These are phyloP conservation scores for Heteromurus nitidus DNA, from an alignment of 2,888 invertebrate genomes.

Conservation along the genomic window DNA sequence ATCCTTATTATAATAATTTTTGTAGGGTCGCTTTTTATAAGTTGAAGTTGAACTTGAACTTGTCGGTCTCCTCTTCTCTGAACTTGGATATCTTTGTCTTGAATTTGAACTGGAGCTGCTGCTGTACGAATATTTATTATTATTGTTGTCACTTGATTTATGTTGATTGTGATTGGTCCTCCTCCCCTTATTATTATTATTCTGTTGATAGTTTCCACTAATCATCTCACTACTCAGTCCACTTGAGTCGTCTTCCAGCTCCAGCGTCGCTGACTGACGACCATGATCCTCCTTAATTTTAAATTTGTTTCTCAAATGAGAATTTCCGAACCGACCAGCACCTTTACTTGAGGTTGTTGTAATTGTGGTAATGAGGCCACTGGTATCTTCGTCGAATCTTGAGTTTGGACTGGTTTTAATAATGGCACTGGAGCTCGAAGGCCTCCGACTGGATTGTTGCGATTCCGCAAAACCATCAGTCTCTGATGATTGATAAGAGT, in stretches of 20 bases:
- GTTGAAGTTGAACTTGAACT: slow-evolving; percentile 8
- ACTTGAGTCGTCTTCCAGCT: too few species aligned
- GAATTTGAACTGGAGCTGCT: slow-evolving; percentile 17
- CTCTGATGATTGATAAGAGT: slow-evolving; percentile 65
- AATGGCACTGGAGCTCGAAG: slow-evolving; percentile 33
- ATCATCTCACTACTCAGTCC: too few species aligned
- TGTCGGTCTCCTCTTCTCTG: slow-evolving; percentile 31
- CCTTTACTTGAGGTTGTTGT: slow-evolving; percentile 55
- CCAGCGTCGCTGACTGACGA: slow-evolving; percentile 26
- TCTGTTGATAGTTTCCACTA: too few species aligned
- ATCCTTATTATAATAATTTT: too few species aligned
- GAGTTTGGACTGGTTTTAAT: slow-evolving; percentile 25
- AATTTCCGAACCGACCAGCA: slow-evolving; percentile 71
- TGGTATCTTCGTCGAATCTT: not conserved
- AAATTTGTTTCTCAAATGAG: too few species aligned
- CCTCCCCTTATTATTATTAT: slow-evolving; percentile 27
- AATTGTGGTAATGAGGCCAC: too few species aligned
- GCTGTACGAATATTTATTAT: slow-evolving; percentile 42
- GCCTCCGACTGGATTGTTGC: slow-evolving; percentile 16
- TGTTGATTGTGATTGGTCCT: slow-evolving; percentile 33
- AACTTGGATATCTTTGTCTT: slow-evolving; percentile 48
- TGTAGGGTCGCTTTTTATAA: not conserved
- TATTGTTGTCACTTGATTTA: slow-evolving; percentile 7
- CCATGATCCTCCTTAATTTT: too few species aligned
- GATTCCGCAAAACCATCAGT: slow-evolving; percentile 46